These are phyloP conservation scores for Athrips mouffetella DNA, from an alignment of 2,888 invertebrate genomes.

Conservation along the genomic window DNA sequence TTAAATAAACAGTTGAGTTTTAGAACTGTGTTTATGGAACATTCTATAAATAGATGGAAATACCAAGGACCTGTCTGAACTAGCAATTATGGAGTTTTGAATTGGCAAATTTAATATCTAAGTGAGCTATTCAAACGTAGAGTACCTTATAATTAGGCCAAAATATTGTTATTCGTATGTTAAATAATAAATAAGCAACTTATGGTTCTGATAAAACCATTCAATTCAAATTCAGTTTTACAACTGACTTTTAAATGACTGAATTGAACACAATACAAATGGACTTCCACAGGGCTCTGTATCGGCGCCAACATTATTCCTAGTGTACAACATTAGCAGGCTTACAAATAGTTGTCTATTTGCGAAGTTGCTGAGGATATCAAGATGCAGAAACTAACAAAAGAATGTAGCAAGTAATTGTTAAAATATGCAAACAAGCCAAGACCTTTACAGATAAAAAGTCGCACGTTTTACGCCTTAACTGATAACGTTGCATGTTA, in stretches of 20 bases:
- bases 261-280: too few species aligned
- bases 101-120: too few species aligned
- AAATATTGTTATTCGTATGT: too few species aligned
- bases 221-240: too few species aligned
- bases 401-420: conserved; percentile 67
- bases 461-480: conserved; percentile 37
- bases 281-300: neutral
- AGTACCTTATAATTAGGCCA: too few species aligned
- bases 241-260: too few species aligned
- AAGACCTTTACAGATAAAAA: conserved; percentile 38
- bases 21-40: too few species aligned
- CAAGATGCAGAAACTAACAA: conserved; percentile 39
- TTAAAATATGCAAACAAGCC: conserved; percentile 64
- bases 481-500: conserved; percentile 51
- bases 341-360: conserved; percentile 1
- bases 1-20: too few species aligned
- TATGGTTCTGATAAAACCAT: too few species aligned
- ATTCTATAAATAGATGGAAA: neutral
- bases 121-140: too few species aligned
- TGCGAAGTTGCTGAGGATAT: conserved; percentile 19
- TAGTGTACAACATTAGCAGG: neutral
- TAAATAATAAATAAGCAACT: too few species aligned
- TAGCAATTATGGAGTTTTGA: too few species aligned
- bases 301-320: neutral
- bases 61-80: neutral